Base-by-base conservation (phyloP, 2,888 invertebrate species). In the Lycophotia porphyrea region DNA sequence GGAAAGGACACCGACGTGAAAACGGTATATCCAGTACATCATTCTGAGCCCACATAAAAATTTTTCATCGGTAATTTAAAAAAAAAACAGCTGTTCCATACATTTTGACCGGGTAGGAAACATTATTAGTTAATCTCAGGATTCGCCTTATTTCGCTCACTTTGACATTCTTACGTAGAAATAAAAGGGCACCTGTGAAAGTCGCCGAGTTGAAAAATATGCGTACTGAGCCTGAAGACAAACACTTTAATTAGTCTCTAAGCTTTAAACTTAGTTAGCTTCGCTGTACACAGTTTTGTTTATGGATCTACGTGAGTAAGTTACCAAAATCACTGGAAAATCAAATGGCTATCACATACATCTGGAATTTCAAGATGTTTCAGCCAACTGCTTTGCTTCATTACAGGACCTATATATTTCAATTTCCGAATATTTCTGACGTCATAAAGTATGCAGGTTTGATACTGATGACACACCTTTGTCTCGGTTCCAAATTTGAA, bases 321-420 rank as follows among this genome's bases (percentile, higher is more conserved):
- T 64, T 82, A n/a, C 55, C 5, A 77, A 77, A 77, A 64, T 64
- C 31, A 65, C 44, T 44, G 52, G 58, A 68, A 76, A 82, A n/a
- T n/a, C n/a, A n/a, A 42, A 82, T 49, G n/a, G 78, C 36, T 77
- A 58, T 64, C 24, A 39, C 36, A 52, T 49, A 77, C 42, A 27
- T 55, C 39, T 31, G 76, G 27, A 63, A 24, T 58, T 82, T 77
- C 31, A 58, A 77, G 42, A 64, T 77, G n/a, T 79, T 82, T 68
- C 8, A 42, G 55, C 31, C 15, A 31, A 44, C 27, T 47, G 24
- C 39, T 73, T 44, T 73, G 39, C 13, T 31, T 52, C 2, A 47
- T 68, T 58, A 66, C 31, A 15, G n/a, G 13, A 39, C 8, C 36
- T 61, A 13, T 13, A 0, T 24, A 24, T 31, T 18, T 34, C 9